A percentile compares a stretch with the other conserved stretches of the same genome.
Conservation (phyloP, 1,140 invertebrate genomes). For the Diachasmimorpha longicaudata region DNA sequence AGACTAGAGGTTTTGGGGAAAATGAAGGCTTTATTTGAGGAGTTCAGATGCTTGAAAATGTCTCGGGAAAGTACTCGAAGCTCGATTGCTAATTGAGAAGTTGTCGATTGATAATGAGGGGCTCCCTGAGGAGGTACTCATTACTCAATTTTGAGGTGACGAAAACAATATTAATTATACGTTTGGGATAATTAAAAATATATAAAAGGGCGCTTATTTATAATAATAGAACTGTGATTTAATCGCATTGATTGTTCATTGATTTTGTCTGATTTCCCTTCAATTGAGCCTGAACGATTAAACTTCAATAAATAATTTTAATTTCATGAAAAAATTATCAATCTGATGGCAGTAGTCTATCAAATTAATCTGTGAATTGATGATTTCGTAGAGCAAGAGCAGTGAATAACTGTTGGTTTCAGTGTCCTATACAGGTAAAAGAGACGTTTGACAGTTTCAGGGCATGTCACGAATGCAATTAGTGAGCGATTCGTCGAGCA, state of each 20-base stretch:
- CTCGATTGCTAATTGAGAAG: slow-evolving; percentile 26
- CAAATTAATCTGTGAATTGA: neutral
- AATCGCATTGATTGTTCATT: no score
- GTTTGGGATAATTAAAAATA: no score
- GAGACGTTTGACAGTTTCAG: slow-evolving; percentile 48
- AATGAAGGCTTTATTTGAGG: neutral
- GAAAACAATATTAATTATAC: neutral
- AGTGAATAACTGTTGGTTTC: neutral
- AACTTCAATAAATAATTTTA: no score
- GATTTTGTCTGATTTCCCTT: no score
- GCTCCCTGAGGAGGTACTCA: slow-evolving; percentile 1
- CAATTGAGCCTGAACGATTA: no score
- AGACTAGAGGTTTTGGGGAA: neutral
- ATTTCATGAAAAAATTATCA: no score
- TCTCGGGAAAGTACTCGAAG: slow-evolving; percentile 13
- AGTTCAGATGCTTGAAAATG: neutral
- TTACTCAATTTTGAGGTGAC: slow-evolving; percentile 9
- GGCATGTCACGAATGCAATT: slow-evolving; percentile 62
- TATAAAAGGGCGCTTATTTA: no score
- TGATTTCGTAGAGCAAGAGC: neutral
- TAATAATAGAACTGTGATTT: no score
- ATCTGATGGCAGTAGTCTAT: no score
- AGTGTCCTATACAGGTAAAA: neutral
- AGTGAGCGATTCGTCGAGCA: slow-evolving; percentile 60
- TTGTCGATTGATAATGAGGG: slow-evolving; percentile 25